phyloP scores from a whole-genome alignment of 2,113 vertebrate genomes.

The Paradoxurus hermaphroditus region DNA sequence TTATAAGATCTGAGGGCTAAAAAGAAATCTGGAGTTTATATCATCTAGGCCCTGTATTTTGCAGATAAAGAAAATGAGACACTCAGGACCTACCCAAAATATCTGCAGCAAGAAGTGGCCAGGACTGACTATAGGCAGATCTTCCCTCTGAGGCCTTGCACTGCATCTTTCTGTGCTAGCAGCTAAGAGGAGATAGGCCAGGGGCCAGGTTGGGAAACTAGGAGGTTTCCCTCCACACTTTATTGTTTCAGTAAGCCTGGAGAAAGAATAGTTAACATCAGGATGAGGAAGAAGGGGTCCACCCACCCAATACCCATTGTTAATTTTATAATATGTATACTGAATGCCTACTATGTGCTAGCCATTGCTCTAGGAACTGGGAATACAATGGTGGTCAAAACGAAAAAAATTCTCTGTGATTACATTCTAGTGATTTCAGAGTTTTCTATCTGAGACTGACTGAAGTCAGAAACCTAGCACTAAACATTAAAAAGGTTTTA shows the following conservation, averaged over 20 bases:
- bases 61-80: background rate
- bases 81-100: too few species aligned
- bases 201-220: background rate
- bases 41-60: background rate
- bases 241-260: background rate
- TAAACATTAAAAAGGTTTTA: background rate
- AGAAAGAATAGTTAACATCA: background rate
- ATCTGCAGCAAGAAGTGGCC: accelerated
- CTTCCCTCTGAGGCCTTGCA: too few species aligned
- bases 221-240: background rate
- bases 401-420: background rate
- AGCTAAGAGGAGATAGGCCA: background rate
- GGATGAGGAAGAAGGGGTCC: background rate
- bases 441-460: background rate
- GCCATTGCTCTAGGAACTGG: background rate
- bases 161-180: background rate
- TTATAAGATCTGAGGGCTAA: background rate
- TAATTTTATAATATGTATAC: background rate
- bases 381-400: background rate
- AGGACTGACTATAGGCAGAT: background rate
- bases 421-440: background rate
- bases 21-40: background rate
- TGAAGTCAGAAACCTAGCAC: background rate
- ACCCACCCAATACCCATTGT: background rate
- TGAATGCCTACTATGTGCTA: background rate